Evolutionary conservation across 2,888 invertebrate species (phyloP).

Genomic region (Cabera pusaria): DNA sequence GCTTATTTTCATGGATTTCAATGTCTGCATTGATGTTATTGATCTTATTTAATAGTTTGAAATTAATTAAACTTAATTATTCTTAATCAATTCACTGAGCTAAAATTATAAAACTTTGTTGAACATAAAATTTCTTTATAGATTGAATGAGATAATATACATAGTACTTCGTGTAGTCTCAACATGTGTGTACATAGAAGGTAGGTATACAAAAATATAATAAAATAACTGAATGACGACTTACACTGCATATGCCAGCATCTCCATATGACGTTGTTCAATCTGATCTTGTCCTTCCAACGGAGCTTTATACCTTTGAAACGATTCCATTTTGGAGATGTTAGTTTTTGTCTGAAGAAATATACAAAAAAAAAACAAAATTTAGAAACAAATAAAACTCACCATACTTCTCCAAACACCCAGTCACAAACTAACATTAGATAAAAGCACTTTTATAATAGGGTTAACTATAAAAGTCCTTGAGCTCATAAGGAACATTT

Average conservation of each 20-base stretch:
- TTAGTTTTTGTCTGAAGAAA: slow-evolving; percentile 96
- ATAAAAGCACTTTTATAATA: slow-evolving; percentile 50
- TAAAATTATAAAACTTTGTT: too few species aligned
- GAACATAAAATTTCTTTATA: too few species aligned
- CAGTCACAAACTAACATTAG: slow-evolving; percentile 64
- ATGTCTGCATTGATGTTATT: too few species aligned
- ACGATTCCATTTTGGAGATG: slow-evolving; percentile 99
- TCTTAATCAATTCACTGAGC: too few species aligned
- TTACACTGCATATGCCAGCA: slow-evolving; percentile 99
- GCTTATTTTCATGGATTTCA: too few species aligned
- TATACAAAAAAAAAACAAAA: slow-evolving; percentile 39
- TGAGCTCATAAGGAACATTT: slow-evolving; percentile 62
- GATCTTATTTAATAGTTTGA: too few species aligned
- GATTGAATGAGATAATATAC: too few species aligned
- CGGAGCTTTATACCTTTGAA: slow-evolving; percentile 98
- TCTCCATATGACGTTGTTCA: slow-evolving; percentile 99
- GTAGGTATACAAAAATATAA: too few species aligned
- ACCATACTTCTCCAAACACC: slow-evolving; percentile 54
- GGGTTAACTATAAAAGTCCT: slow-evolving; percentile 64
- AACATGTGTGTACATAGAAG: too few species aligned
- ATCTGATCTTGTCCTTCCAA: slow-evolving; percentile 99
- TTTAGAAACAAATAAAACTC: slow-evolving; percentile 40
- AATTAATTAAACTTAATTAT: too few species aligned
- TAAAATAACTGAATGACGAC: slow-evolving; percentile 45
- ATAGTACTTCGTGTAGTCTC: too few species aligned